phyloP scores from a whole-genome alignment of 1,140 invertebrate genomes.

The Heliothis subflexa region DNA sequence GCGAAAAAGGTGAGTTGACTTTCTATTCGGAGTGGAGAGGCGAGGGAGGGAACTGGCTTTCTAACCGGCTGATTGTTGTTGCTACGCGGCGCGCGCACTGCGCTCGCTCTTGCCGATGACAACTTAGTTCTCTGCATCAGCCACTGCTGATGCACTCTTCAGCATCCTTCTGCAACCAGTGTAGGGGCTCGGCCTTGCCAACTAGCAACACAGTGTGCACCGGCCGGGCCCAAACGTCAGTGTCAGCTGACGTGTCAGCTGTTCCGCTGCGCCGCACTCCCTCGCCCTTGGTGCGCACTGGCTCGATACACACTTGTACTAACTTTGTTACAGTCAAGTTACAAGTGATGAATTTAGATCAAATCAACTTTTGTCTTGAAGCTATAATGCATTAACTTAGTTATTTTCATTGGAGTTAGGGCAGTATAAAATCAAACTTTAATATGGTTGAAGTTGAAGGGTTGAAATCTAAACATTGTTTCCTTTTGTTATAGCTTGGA shows the following conservation, averaged over 20 bases:
- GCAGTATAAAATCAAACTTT: not conserved
- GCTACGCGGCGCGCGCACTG: constrained; percentile 80
- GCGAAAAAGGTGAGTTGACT: constrained; percentile 86
- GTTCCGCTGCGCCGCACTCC: constrained; percentile 74
- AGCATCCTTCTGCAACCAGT: not conserved
- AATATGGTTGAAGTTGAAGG: not conserved
- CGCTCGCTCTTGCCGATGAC: constrained; percentile 29
- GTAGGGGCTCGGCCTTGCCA: constrained; percentile 72
- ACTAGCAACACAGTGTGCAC: constrained; percentile 83
- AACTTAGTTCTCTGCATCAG: not conserved
- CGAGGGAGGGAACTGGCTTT: constrained; percentile 72
- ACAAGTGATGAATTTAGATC: constrained; percentile 5
- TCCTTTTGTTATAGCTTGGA: constrained; percentile 80
- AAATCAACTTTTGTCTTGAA: not conserved
- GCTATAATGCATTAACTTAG: not conserved
- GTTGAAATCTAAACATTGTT: constrained; percentile 50
- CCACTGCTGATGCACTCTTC: too few relatives aligned
- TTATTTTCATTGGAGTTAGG: not conserved
- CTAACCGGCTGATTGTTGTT: constrained; percentile 79
- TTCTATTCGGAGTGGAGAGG: constrained; percentile 73
- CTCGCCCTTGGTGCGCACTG: constrained; percentile 53
- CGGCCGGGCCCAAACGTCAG: constrained; percentile 73
- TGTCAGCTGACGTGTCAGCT: constrained; percentile 92
- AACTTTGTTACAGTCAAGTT: not conserved
- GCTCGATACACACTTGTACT: constrained; percentile 20